Base-by-base conservation (phyloP, 2,888 invertebrate genomes). In the Lepidocyrtoides sp. region DNA sequence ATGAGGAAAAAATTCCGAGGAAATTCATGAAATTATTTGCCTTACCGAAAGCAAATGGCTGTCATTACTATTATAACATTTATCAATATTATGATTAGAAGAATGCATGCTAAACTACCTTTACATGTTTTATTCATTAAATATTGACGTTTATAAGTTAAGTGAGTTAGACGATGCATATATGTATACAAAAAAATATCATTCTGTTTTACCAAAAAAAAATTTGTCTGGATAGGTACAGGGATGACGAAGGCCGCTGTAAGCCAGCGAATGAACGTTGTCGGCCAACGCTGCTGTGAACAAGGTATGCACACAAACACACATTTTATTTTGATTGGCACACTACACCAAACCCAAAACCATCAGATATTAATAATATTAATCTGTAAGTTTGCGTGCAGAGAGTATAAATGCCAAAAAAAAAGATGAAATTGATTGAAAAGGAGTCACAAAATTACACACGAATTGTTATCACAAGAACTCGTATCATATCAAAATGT, bases 41-140 rank as follows among this genome's bases (percentile, higher is more conserved):
- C 72, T 89, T 75, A 75, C 63, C 83, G 48, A 89, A 83, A 89
- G 89, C 83, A 83, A 89, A 75, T 48, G 48, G 63, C 26, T 89
- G 83, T 83, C 72, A 82, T 82, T 79, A 81, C 79, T 88, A 88
- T 66, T 48, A 10, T 48, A 48, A 48, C 17, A 63, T 63, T 48
- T n/a, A n/a, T 48, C 3, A 60, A 60, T 60, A 60, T 23, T 4
- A 60, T 26, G 0, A 32, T 2, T n/a, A 26, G 29, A 3, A 32
- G n/a, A 1, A 2, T 66, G 66, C 32, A 66, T 66, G 32, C 32
- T 12, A n/a, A 5, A 14, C 32, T 2, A 32, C n/a, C 29, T 26
- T 32, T 8, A 66, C 29, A 66, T n/a, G 26, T 2, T 23, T 14
- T 17, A 5, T 26, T 26, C 60, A 26, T 26, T 23, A 26, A 60